Conservation (phyloP, 2,113 vertebrate species). For the Aphyosemion australe region DNA sequence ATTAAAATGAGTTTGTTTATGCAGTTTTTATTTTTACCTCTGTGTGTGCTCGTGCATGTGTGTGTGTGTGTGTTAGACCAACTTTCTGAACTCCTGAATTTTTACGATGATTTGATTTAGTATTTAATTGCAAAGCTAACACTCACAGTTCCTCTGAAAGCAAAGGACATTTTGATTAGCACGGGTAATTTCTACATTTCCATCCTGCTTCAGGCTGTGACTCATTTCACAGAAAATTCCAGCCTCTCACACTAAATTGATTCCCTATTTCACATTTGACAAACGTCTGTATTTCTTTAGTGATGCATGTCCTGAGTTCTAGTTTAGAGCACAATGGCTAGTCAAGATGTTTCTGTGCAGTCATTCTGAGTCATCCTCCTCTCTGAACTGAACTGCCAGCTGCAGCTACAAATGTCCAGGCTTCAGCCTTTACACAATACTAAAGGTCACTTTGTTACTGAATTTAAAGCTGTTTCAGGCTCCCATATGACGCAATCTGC, state of each 20-base stretch:
- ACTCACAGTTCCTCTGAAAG: too few relatives aligned
- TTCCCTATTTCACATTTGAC: slow-evolving; percentile 31
- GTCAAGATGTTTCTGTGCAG: slow-evolving; percentile 29
- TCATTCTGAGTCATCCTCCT: slow-evolving; percentile 30
- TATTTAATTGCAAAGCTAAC: too few relatives aligned
- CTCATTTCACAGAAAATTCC: slow-evolving; percentile 16
- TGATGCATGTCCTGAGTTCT: slow-evolving; percentile 22
- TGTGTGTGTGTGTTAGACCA: too few relatives aligned
- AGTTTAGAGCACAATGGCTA: slow-evolving; percentile 26
- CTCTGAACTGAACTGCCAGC: slow-evolving; percentile 27
- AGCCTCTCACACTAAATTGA: slow-evolving; percentile 20
- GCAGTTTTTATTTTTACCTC: too few relatives aligned
- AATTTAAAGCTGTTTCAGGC: slow-evolving; percentile 23
- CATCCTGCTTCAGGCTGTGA: slow-evolving; percentile 9
- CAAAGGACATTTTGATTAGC: too few relatives aligned
- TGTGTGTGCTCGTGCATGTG: too few relatives aligned
- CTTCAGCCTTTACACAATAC: slow-evolving; percentile 12
- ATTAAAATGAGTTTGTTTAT: too few relatives aligned
- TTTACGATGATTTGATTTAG: too few relatives aligned
- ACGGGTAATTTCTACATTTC: too few relatives aligned
- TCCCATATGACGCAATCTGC: slow-evolving; percentile 15
- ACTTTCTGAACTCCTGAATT: too few relatives aligned
- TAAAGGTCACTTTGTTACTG: slow-evolving; percentile 38
- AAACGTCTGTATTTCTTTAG: slow-evolving; percentile 18
- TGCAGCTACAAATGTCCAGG: slow-evolving; percentile 20